phyloP scores from a whole-genome alignment of 2,113 vertebrate species.

The Daphoenositta chrysoptera region DNA sequence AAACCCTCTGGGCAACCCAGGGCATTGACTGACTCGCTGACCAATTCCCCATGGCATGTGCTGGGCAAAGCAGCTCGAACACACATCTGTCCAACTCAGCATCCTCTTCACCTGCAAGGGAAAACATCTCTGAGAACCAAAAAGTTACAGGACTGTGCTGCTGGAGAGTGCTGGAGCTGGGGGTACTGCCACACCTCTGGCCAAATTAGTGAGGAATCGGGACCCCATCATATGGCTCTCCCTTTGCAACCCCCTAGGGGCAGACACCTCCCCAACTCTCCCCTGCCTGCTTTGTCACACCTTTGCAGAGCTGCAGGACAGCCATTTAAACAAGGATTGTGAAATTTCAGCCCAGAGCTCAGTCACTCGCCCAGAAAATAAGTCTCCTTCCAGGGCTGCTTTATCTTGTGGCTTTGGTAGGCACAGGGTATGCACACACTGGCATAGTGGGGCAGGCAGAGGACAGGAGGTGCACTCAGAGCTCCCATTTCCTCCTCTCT shows the following conservation, averaged over 20 bases:
- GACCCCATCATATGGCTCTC: not conserved
- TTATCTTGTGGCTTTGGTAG: not conserved
- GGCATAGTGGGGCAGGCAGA: not conserved
- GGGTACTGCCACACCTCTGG: not conserved
- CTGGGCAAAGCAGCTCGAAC: not conserved
- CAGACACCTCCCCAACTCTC: not conserved
- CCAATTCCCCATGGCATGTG: accelerated
- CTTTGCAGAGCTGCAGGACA: not conserved
- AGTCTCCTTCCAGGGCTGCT: not conserved
- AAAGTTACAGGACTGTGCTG: not conserved
- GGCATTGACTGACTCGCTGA: accelerated
- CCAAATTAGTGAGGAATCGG: not conserved
- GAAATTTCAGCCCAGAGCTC: not conserved
- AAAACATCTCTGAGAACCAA: not conserved
- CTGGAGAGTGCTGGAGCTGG: not conserved
- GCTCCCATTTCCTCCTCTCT: not conserved
- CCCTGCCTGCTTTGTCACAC: not conserved
- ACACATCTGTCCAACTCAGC: not conserved
- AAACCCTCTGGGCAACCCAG: not conserved
- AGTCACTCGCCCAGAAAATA: not conserved
- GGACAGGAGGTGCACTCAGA: not conserved
- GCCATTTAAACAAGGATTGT: not conserved
- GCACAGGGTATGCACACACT: not conserved
- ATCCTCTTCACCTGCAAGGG: not conserved
- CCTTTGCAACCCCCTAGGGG: no score